These are phyloP conservation scores for Macropis europaea DNA, from an alignment of 2,888 invertebrate genomes.

Conservation along the genomic window DNA sequence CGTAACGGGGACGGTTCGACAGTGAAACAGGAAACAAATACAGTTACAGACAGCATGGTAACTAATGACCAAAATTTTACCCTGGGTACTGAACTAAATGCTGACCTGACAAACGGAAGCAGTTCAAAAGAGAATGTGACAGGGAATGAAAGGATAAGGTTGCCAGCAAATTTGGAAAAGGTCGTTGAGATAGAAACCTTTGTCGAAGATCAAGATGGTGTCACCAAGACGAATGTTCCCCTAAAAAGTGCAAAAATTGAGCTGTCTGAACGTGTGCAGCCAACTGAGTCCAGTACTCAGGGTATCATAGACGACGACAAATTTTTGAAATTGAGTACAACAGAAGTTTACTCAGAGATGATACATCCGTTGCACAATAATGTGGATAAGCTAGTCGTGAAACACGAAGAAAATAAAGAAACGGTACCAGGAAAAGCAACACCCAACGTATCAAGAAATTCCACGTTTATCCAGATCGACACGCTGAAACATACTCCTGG, in stretches of 20 bases:
- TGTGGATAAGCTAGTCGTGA: conserved; percentile 58
- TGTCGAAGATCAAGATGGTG: conserved; percentile 37
- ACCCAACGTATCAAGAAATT: conserved; percentile 63
- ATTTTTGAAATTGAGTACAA: conserved; percentile 56
- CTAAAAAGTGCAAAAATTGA: conserved; percentile 53
- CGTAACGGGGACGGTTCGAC: neutral
- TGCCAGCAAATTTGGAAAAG: conserved; percentile 37
- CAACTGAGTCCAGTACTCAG: conserved; percentile 8
- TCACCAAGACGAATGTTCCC: conserved; percentile 41
- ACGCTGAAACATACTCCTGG: conserved; percentile 56
- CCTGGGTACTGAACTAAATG: neutral
- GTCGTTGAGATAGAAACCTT: conserved; percentile 60
- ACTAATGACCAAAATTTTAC: neutral
- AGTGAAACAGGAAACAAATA: neutral
- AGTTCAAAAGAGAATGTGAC: neutral
- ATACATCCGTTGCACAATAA: conserved; percentile 63
- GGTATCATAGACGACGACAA: conserved; percentile 60
- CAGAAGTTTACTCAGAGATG: conserved; percentile 66
- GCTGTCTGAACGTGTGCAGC: conserved; percentile 35
- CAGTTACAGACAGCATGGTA: neutral
- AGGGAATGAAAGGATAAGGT: conserved; percentile 11
- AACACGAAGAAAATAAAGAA: conserved; percentile 18
- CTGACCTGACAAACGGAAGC: neutral
- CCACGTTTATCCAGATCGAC: conserved; percentile 71
- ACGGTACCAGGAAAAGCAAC: conserved; percentile 5